Evolutionary conservation across 2,113 vertebrate species (phyloP).

Genomic region (Seriola aureovittata): DNA sequence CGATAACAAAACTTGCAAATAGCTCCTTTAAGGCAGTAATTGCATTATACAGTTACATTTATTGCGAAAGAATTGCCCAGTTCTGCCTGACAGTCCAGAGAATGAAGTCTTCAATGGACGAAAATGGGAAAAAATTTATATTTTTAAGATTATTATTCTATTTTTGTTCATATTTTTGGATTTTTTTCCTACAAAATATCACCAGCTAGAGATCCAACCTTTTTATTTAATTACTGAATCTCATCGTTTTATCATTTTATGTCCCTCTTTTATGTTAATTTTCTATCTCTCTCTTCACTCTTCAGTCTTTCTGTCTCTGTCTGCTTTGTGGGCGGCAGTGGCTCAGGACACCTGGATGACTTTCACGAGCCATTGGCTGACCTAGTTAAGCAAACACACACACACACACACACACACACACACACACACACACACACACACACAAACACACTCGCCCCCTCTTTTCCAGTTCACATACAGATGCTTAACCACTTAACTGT

Average conservation of each 20-base stretch:
- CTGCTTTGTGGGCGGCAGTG: constrained; percentile 63
- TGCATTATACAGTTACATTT: too few species aligned
- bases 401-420: constrained; percentile 26
- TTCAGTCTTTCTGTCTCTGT: constrained; percentile 18
- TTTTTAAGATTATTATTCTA: background rate
- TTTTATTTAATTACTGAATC: background rate
- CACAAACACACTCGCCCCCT: constrained; percentile 46
- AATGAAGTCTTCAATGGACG: too few species aligned
- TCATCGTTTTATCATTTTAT: background rate
- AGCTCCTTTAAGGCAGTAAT: too few species aligned
- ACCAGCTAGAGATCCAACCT: background rate
- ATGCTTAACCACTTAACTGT: constrained; percentile 72
- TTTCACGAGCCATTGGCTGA: constrained; percentile 78
- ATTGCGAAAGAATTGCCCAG: too few species aligned
- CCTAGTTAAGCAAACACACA: constrained; percentile 73
- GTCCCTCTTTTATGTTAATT: background rate
- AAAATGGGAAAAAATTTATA: too few species aligned
- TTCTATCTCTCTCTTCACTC: background rate
- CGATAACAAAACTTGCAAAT: too few species aligned
- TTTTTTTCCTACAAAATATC: background rate
- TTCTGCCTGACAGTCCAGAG: too few species aligned
- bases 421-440: constrained; percentile 47
- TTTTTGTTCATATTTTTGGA: background rate
- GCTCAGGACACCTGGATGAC: constrained; percentile 78
- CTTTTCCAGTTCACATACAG: constrained; percentile 66